Evolutionary conservation across 1,140 invertebrate species (phyloP).

Genomic region (Heliconius hermathena): DNA sequence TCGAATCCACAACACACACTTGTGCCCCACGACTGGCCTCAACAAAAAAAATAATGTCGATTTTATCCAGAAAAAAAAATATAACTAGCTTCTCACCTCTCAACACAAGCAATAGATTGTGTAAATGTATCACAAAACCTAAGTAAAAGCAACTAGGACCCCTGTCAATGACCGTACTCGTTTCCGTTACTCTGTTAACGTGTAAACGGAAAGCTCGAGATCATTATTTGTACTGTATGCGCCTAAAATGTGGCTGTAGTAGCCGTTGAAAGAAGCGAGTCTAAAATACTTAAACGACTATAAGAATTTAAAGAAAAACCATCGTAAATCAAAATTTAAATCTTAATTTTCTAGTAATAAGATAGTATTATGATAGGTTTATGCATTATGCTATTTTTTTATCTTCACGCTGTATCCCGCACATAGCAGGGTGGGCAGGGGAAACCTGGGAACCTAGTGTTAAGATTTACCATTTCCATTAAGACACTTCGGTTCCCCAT

Average conservation of each 20-base stretch:
- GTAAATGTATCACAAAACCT: neutral
- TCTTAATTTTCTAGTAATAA: too few species aligned
- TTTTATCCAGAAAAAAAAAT: neutral
- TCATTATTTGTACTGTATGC: neutral
- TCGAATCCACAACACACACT: too few species aligned
- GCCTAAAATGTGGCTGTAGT: neutral
- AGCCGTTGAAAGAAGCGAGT: neutral
- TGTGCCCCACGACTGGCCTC: too few species aligned
- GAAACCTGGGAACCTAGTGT: too few species aligned
- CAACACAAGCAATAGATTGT: neutral
- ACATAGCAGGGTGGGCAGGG: too few species aligned
- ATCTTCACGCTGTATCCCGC: too few species aligned
- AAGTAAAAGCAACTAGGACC: conserved; percentile 17
- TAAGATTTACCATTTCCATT: too few species aligned
- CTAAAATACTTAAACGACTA: neutral
- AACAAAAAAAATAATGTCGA: too few species aligned
- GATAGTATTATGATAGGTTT: too few species aligned
- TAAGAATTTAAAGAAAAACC: neutral
- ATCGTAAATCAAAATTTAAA: too few species aligned
- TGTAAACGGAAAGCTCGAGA: neutral
- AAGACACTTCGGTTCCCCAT: too few species aligned
- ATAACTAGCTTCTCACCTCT: neutral
- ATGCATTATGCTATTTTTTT: too few species aligned
- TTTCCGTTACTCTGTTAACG: conserved; percentile 46
- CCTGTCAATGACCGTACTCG: conserved; percentile 57